A percentile compares a stretch with the other conserved stretches of the same genome.
phyloP scores from a whole-genome alignment of 2,113 vertebrate genomes.

The Daphoenositta chrysoptera region DNA sequence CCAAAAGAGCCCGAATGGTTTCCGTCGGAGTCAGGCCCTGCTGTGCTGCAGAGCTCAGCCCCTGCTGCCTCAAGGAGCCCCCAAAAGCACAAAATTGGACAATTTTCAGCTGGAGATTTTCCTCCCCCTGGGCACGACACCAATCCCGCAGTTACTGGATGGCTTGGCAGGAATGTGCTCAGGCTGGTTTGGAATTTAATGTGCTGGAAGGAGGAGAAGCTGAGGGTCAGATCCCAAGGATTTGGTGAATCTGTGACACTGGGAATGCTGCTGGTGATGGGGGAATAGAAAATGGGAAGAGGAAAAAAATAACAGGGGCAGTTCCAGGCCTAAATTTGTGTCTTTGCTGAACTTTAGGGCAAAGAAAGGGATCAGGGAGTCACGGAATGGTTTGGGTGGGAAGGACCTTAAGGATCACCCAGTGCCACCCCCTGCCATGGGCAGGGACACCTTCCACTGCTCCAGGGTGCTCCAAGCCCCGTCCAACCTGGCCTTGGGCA shows the following conservation, averaged over 20 bases:
- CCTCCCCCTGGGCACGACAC: neutral
- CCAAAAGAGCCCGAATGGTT: fast-evolving
- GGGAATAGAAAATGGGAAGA: neutral
- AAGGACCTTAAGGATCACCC: neutral
- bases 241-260: neutral
- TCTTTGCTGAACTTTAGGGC: neutral
- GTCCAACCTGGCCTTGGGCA: fast-evolving
- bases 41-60: neutral
- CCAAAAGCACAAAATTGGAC: neutral
- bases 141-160: fast-evolving
- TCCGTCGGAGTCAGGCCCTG: neutral
- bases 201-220: neutral
- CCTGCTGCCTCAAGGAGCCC: neutral
- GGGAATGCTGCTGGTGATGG: neutral
- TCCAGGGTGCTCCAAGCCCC: neutral
- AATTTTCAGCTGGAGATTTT: neutral
- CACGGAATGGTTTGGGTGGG: neutral
- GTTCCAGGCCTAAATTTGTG: neutral
- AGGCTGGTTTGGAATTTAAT: neutral
- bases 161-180: neutral
- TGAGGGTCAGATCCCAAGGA: neutral
- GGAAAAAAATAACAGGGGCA: neutral
- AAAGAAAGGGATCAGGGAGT: neutral
- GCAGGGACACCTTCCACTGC: neutral
- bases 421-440: neutral